phyloP scores from a whole-genome alignment of 2,888 invertebrate species.

The Frankliniella fusca region DNA sequence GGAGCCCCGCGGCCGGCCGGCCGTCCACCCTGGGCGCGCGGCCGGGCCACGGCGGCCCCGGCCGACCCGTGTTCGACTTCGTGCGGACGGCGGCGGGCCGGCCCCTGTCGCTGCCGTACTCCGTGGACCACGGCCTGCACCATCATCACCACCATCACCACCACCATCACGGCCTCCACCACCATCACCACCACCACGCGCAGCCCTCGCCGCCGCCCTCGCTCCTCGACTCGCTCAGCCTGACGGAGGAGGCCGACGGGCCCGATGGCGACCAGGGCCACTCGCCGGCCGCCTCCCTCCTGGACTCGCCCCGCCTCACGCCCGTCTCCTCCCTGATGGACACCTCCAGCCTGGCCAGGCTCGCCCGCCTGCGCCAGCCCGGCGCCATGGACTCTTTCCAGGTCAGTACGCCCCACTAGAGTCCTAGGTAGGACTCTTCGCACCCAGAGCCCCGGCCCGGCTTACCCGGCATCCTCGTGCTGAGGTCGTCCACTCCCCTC shows the following conservation, averaged over 20 bases:
- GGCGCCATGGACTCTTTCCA: background rate
- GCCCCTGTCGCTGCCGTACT: slow-evolving; percentile 13
- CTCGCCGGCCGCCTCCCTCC: slow-evolving; percentile 1
- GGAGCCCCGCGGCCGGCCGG: background rate
- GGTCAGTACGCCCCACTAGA: background rate
- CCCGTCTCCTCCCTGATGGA: slow-evolving; percentile 14
- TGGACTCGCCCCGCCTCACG: background rate
- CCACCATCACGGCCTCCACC: background rate
- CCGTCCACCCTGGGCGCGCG: background rate
- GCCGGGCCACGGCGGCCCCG: background rate
- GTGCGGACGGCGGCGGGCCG: background rate
- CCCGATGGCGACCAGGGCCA: background rate
- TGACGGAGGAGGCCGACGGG: background rate
- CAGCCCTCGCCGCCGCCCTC: slow-evolving; percentile 9
- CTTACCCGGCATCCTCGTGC: no score
- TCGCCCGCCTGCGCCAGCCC: background rate
- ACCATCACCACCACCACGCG: background rate
- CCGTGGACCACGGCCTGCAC: background rate
- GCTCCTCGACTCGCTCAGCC: slow-evolving; percentile 15
- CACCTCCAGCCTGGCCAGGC: background rate
- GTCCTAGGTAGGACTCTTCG: no score
- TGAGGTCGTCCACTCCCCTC: no score
- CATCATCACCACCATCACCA: background rate
- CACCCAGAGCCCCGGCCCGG: no score
- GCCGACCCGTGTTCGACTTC: slow-evolving; percentile 19